A percentile compares a stretch with the other conserved stretches of the same genome.
Conservation (phyloP, 2,797 vertebrate species). For the Mastacembelus armatus region DNA sequence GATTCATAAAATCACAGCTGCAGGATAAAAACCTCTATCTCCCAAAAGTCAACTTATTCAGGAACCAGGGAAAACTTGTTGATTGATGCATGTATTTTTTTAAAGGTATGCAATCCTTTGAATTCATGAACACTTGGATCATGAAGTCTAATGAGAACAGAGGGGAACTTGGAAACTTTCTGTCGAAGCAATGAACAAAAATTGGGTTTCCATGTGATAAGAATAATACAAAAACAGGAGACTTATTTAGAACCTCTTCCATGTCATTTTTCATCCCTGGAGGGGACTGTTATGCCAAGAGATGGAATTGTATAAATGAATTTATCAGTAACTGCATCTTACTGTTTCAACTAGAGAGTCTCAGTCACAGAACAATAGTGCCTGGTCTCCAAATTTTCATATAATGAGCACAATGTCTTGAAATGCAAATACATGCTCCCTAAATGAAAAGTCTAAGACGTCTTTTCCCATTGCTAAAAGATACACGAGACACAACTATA, state of each 20-base stretch:
- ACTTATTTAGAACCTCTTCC: constrained; percentile 36
- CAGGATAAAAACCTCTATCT: constrained; percentile 43
- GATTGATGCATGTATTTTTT: constrained; percentile 34
- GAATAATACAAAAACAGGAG: constrained; percentile 2
- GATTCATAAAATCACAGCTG: constrained; percentile 60
- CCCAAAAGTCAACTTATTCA: constrained; percentile 47
- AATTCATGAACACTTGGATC: constrained; percentile 34
- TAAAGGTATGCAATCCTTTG: constrained; percentile 18
- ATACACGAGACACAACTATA: constrained; percentile 19
- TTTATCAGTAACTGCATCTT: constrained; percentile 25
- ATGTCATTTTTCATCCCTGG: constrained; percentile 21
- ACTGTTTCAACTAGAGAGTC: constrained; percentile 28
- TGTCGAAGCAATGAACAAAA: constrained; percentile 34
- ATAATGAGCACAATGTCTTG: constrained; percentile 49
- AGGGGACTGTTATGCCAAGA: constrained; percentile 21
- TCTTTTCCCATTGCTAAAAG: constrained; percentile 1
- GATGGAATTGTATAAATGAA: constrained; percentile 21
- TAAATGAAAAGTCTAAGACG: constrained; percentile 16
- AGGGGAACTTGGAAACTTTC: constrained; percentile 29
- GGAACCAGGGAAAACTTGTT: constrained; percentile 37
- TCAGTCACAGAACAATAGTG: constrained; percentile 30
- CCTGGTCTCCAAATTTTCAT: constrained; percentile 25
- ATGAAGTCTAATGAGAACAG: constrained; percentile 19
- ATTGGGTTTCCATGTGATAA: constrained; percentile 15
- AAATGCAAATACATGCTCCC: constrained; percentile 44